Conservation (phyloP, 2,888 invertebrate genomes). For the Ochropleura plecta region DNA sequence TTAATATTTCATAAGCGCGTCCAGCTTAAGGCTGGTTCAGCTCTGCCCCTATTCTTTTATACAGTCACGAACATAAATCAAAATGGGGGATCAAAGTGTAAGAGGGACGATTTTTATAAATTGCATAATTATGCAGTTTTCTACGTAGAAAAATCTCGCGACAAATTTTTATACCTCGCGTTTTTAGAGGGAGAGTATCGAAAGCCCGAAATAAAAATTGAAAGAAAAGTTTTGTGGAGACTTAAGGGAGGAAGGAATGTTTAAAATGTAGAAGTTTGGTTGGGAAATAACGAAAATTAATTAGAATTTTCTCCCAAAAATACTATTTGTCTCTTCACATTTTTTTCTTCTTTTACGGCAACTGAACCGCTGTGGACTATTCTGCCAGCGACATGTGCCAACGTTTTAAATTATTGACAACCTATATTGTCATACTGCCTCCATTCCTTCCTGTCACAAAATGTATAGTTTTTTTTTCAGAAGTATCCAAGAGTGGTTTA, state of each 20-base stretch:
- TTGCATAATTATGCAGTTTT: slow-evolving; percentile 66
- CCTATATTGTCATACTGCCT: too few species aligned
- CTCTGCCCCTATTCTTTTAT: slow-evolving; percentile 58
- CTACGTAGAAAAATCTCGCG: slow-evolving; percentile 46
- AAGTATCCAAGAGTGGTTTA: too few species aligned
- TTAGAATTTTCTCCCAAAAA: background rate
- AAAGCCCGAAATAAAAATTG: slow-evolving; percentile 37
- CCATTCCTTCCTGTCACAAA: too few species aligned
- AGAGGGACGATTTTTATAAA: slow-evolving; percentile 63
- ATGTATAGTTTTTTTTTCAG: background rate
- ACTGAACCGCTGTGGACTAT: too few species aligned
- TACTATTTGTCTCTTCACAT: background rate
- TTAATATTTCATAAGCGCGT: slow-evolving; percentile 79
- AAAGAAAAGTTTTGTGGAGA: slow-evolving; percentile 22
- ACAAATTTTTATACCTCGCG: slow-evolving; percentile 58
- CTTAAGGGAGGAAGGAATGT: slow-evolving; percentile 26
- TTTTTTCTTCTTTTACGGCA: too few species aligned
- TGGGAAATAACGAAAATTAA: slow-evolving; percentile 18
- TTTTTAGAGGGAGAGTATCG: slow-evolving; percentile 27
- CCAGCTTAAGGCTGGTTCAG: slow-evolving; percentile 56
- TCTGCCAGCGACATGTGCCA: too few species aligned
- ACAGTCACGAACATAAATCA: slow-evolving; percentile 65
- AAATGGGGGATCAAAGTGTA: slow-evolving; percentile 64
- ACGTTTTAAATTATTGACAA: too few species aligned
- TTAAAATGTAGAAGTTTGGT: slow-evolving; percentile 6